Conservation (phyloP, 2,797 vertebrate genomes). For the Acanthopagrus latus region DNA sequence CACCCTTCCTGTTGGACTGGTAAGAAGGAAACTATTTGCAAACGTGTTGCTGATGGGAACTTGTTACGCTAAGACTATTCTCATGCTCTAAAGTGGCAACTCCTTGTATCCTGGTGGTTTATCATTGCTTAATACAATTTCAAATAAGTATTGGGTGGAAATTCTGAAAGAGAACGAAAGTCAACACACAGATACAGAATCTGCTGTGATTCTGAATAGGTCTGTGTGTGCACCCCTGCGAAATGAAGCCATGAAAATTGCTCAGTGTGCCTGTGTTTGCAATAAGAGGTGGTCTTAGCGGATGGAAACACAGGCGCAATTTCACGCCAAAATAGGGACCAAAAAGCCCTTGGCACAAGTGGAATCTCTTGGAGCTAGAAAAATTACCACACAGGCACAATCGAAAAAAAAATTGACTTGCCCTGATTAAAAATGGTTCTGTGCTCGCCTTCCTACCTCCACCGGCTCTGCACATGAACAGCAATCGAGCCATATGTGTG, state of each 20-base stretch:
- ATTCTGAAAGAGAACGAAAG: constrained; percentile 17
- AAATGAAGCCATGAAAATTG: constrained; percentile 37
- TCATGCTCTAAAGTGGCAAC: not conserved
- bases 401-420: constrained; percentile 25
- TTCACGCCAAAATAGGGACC: constrained; percentile 49
- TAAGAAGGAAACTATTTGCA: not conserved
- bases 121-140: constrained; percentile 1
- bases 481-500: constrained; percentile 3
- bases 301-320: constrained; percentile 59
- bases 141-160: constrained; percentile 12
- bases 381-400: constrained; percentile 39
- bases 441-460: constrained; percentile 31
- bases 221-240: constrained; percentile 20
- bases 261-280: constrained; percentile 40
- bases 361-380: constrained; percentile 44
- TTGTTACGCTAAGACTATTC: not conserved
- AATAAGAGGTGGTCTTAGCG: constrained; percentile 27
- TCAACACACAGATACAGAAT: constrained; percentile 26
- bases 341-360: constrained; percentile 52
- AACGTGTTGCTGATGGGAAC: not conserved
- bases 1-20: not conserved
- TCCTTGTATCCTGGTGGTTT: not conserved
- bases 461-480: constrained; percentile 16
- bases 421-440: constrained; percentile 36
- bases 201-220: constrained; percentile 33